Conservation (phyloP, 1,140 invertebrate genomes). For the Mamestra configurata region DNA sequence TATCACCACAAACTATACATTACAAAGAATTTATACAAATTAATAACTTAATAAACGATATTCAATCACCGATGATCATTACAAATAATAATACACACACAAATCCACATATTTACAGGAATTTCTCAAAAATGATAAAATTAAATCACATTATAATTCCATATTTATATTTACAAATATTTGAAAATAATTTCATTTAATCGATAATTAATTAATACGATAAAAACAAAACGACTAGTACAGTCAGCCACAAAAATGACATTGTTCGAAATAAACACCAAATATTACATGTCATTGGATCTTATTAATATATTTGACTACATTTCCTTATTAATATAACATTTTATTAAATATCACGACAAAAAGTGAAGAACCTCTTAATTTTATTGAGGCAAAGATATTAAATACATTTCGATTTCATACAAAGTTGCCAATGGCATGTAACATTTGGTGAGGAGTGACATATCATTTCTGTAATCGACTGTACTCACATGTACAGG, state of each 20-base stretch:
- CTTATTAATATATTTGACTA: constrained; percentile 32
- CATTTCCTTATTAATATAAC: constrained; percentile 1
- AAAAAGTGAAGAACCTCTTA: constrained; percentile 3
- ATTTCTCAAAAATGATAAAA: constrained; percentile 71
- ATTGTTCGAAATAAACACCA: background rate
- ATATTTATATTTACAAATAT: constrained; percentile 53
- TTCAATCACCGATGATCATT: constrained; percentile 56
- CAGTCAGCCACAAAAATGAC: constrained; percentile 26
- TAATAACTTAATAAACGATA: constrained; percentile 53
- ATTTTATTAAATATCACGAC: constrained; percentile 16
- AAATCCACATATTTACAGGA: constrained; percentile 84
- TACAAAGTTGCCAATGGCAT: background rate
- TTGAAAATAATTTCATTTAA: constrained; percentile 51
- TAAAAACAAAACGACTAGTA: constrained; percentile 43
- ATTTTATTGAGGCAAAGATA: constrained; percentile 8
- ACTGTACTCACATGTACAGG: constrained; percentile 24
- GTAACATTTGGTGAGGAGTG: constrained; percentile 3
- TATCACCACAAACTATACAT: constrained; percentile 54
- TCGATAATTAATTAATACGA: constrained; percentile 28
- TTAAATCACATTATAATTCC: constrained; percentile 72
- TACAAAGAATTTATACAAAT: constrained; percentile 51
- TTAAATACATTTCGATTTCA: constrained; percentile 8
- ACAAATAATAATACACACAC: constrained; percentile 75
- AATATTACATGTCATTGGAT: background rate
- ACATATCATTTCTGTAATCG: constrained; percentile 16